phyloP scores from a whole-genome alignment of 2,113 vertebrate genomes.

The Petroica traversi region DNA sequence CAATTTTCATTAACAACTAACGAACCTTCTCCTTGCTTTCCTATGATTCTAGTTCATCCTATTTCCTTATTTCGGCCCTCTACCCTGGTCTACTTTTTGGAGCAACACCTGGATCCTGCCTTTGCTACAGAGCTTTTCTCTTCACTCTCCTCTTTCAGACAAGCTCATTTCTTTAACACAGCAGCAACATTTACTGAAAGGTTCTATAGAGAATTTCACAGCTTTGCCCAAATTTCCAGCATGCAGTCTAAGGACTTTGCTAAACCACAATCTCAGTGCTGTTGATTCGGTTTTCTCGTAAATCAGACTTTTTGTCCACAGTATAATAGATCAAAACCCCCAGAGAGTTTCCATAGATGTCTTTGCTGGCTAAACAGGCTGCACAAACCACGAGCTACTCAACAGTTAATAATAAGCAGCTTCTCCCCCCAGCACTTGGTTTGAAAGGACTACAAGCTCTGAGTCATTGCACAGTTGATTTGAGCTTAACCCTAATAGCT shows the following conservation, averaged over 20 bases:
- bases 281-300: background rate
- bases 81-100: background rate
- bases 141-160: background rate
- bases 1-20: background rate
- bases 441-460: slow-evolving; percentile 51
- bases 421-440: slow-evolving; percentile 29
- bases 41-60: background rate
- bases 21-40: background rate
- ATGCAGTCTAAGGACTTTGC: background rate
- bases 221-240: background rate
- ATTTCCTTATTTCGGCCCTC: background rate
- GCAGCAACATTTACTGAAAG: background rate
- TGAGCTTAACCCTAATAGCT: slow-evolving; percentile 60
- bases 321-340: background rate
- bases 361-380: background rate
- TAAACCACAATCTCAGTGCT: background rate
- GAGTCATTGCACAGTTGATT: slow-evolving; percentile 55
- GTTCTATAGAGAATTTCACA: background rate
- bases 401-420: slow-evolving; percentile 41
- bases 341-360: background rate
- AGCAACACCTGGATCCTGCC: background rate
- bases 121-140: background rate
- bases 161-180: background rate
- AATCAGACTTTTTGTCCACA: background rate
- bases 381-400: background rate